Percentiles rank a stretch among this genome's conserved stretches.
phyloP scores from a whole-genome alignment of 2,888 invertebrate species.

The Busseola fusca region DNA sequence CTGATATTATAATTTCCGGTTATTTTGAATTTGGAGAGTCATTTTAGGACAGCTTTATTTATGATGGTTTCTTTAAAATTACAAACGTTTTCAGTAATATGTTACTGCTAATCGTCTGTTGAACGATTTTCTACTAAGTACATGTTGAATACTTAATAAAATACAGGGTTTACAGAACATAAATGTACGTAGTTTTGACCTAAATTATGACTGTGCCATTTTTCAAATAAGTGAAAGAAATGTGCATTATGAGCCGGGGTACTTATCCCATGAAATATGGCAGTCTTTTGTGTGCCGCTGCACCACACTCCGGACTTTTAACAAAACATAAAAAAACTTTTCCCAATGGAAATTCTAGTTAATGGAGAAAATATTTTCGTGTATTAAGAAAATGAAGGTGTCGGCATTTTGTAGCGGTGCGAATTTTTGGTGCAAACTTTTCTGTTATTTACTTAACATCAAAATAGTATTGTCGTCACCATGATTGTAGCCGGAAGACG shows the following conservation, averaged over 20 bases:
- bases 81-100: not conserved
- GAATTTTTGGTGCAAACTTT: conserved; percentile 1
- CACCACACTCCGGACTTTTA: conserved; percentile 41
- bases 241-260: conserved; percentile 61
- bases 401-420: not conserved
- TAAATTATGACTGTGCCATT: conserved; percentile 55
- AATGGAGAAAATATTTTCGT: conserved; percentile 33
- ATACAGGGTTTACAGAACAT: conserved; percentile 15
- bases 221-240: conserved; percentile 60
- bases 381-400: conserved; percentile 28
- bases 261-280: conserved; percentile 63
- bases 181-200: conserved; percentile 39
- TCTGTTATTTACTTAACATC: not conserved
- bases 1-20: not conserved
- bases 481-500: not conserved
- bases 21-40: not conserved
- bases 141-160: conserved; percentile 26
- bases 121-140: not conserved
- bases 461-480: not conserved
- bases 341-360: conserved; percentile 32
- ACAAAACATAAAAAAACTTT: conserved; percentile 42
- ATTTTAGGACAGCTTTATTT: conserved; percentile 3
- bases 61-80: not conserved
- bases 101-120: not conserved
- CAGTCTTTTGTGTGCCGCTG: conserved; percentile 58